phyloP scores from a whole-genome alignment of 2,888 invertebrate genomes.

The Amiota mariae region DNA sequence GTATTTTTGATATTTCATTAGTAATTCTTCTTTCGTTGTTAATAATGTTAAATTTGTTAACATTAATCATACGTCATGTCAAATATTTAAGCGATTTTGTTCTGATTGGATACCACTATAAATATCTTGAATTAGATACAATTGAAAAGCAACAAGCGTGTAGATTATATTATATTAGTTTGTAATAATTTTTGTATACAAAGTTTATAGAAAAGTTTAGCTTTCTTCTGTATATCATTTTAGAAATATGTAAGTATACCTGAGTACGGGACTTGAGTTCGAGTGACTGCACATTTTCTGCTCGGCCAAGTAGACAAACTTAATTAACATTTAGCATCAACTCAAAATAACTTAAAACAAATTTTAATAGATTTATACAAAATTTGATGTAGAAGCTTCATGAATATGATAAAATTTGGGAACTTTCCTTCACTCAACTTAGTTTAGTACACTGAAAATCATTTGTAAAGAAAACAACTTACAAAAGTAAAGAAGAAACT shows the following conservation, averaged over 20 bases:
- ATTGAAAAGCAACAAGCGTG: background rate
- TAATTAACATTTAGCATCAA: slow-evolving; percentile 19
- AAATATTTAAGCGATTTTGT: slow-evolving; percentile 16
- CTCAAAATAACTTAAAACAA: background rate
- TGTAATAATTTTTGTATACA: background rate
- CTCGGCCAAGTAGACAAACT: slow-evolving; percentile 15
- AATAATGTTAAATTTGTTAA: slow-evolving; percentile 48
- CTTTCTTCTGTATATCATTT: background rate
- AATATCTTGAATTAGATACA: background rate
- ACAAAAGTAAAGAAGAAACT: too few species aligned
- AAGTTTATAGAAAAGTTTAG: background rate
- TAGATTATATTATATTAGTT: background rate
- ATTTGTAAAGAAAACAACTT: background rate
- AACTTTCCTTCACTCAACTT: background rate
- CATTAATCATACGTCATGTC: slow-evolving; percentile 50
- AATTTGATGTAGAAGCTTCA: background rate
- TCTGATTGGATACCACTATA: too few species aligned
- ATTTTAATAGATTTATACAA: background rate
- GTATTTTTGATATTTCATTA: slow-evolving; percentile 8
- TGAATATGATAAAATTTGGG: too few species aligned
- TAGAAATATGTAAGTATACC: background rate
- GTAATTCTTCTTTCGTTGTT: slow-evolving; percentile 13
- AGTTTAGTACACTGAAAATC: background rate
- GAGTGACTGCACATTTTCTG: background rate
- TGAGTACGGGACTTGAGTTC: background rate